Base-by-base conservation (phyloP, 2,113 vertebrate species). In the Crotalus horridus region DNA sequence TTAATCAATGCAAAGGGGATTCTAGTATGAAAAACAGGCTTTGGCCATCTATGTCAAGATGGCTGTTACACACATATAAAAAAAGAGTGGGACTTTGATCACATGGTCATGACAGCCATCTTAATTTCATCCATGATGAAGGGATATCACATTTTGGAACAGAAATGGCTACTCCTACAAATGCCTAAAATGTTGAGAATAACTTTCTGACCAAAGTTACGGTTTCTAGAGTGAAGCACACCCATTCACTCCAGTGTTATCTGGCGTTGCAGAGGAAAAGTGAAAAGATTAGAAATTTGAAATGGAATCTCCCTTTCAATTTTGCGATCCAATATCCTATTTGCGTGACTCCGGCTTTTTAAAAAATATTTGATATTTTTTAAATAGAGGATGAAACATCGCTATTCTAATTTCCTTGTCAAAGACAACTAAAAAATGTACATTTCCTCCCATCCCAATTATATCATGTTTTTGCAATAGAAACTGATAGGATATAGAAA, bases 251-350 rank as follows among this genome's bases (percentile, higher is more conserved):
- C 56, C 85, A 89, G 20, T 53, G 54, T 23, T 91, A 3, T 61
- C 39, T n/a, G 88, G 89, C 58, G 24, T 89, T 95, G 90, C 93
- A 94, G 95, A 96, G 56, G 64, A 89, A 0, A 2, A 85, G 46
- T 48, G 54, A 56, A n/a, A 92, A 26, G 39, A 46, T 88, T 53
- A 20, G 90, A 64, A 85, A 54, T 1, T 15, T 88, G 53, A 64
- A 9, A 93, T 88, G 61, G 64, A 10, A 93, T 3, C 87, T 85
- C 24, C 43, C 2, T 11, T 92, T 2, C 26, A 6, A 94, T 95
- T 94, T 56, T 26, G 54, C 69, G 59, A 33, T 20, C 0, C n/a
- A 61, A 43, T 91, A 90, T 3, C 21, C 6, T 20, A 0, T 53
- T 55, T 59, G 74, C 61, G 0, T 5, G 13, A 20, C 6, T 55